Conservation (phyloP, 37 sponge, comb jelly and placozoan genomes). For the Ianthella basta region DNA sequence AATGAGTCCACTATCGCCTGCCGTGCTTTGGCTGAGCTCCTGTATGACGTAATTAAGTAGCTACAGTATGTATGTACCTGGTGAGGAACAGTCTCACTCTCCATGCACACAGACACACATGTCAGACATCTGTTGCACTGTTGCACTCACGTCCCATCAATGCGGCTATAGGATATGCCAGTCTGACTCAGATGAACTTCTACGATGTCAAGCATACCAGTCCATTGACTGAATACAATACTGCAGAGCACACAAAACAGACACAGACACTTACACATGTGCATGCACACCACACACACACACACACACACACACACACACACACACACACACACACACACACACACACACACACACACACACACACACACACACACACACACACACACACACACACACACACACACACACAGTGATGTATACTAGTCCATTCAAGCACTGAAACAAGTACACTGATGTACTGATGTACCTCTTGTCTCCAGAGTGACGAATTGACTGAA, state of each 20-base stretch:
- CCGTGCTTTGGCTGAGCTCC: conserved; percentile 16
- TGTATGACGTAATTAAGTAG: neutral
- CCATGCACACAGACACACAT: conserved; percentile 18
- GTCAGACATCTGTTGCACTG: neutral
- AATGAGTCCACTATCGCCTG: conserved; percentile 31
- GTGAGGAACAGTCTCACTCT: neutral
- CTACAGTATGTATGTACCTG: no score
- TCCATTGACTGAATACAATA: conserved; percentile 84
- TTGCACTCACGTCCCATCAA: conserved; percentile 72
- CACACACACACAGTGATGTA: neutral
- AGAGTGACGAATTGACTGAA: neutral
- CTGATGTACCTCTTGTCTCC: neutral
- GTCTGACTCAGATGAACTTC: conserved; percentile 30
- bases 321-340: no score
- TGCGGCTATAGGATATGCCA: conserved; percentile 43
- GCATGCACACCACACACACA: no score
- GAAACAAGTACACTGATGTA: neutral
- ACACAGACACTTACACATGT: no score
- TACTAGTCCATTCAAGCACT: neutral
- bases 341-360: no score
- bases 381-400: no score
- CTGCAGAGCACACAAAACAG: conserved; percentile 19
- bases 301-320: no score
- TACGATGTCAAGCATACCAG: conserved; percentile 60
- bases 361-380: no score